Conservation (phyloP, 2,797 vertebrate genomes). For the Lepilemur ruficaudatus region DNA sequence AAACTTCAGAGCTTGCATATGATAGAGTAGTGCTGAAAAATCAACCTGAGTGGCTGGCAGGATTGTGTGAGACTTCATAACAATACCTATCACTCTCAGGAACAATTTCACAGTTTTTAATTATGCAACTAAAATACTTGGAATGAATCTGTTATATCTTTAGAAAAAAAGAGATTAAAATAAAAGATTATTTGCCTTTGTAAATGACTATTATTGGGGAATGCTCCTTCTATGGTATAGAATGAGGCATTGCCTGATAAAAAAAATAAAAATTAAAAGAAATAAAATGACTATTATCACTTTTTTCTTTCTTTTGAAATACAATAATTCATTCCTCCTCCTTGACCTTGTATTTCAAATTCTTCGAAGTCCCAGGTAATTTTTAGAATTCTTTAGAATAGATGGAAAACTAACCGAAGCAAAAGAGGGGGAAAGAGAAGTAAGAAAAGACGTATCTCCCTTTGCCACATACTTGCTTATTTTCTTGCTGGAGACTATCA, state of each 20-base stretch:
- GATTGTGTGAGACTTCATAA: neutral
- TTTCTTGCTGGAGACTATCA: neutral
- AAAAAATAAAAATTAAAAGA: neutral
- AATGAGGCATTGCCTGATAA: neutral
- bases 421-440: neutral
- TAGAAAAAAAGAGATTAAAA: neutral
- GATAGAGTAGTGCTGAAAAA: neutral
- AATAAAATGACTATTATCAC: neutral
- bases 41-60: neutral
- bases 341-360: neutral
- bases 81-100: neutral
- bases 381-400: neutral
- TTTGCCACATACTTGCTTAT: neutral
- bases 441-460: neutral
- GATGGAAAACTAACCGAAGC: neutral
- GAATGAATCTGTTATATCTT: neutral
- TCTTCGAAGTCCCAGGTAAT: neutral
- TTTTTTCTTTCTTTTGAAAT: conserved; percentile 24
- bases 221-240: neutral
- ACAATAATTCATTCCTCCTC: neutral
- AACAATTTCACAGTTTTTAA: neutral
- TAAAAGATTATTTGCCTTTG: neutral
- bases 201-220: neutral
- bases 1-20: neutral
- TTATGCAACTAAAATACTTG: conserved; percentile 9